phyloP scores from a whole-genome alignment of 2,797 vertebrate genomes.

The Pantherophis alleghaniensis region DNA sequence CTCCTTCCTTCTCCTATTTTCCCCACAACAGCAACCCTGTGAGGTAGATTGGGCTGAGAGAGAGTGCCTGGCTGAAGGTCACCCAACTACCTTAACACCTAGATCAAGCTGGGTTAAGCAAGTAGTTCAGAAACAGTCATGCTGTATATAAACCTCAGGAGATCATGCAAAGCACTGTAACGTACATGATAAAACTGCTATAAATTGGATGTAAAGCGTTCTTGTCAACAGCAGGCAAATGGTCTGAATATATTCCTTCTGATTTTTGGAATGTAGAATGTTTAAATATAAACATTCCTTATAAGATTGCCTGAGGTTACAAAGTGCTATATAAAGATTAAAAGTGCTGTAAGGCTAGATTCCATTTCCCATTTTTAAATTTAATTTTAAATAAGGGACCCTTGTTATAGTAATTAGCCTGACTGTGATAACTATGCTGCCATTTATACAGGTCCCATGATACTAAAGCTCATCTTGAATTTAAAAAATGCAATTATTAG shows the following conservation, averaged over 20 bases:
- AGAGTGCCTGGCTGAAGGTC: background rate
- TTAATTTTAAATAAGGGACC: constrained; percentile 59
- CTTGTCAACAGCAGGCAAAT: background rate
- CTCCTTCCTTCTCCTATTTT: background rate
- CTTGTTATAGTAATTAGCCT: constrained; percentile 57
- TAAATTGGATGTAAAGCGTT: background rate
- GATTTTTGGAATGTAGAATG: background rate
- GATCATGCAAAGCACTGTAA: background rate
- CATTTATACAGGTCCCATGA: constrained; percentile 32
- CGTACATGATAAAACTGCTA: background rate
- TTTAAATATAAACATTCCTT: background rate
- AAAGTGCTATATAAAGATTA: background rate
- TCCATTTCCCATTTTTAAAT: constrained; percentile 28
- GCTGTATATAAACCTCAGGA: background rate
- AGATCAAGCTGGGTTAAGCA: background rate
- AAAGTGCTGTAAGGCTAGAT: background rate
- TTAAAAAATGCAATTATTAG: constrained; percentile 46
- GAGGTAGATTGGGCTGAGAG: background rate
- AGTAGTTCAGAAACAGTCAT: background rate
- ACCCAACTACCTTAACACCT: background rate
- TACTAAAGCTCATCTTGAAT: constrained; percentile 49
- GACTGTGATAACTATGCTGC: constrained; percentile 34
- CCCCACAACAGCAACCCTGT: background rate
- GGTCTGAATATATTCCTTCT: background rate
- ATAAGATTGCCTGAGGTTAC: background rate